These are phyloP conservation scores for Drosophila kohkoa DNA, from an alignment of 1,140 invertebrate genomes.

Conservation along the genomic window DNA sequence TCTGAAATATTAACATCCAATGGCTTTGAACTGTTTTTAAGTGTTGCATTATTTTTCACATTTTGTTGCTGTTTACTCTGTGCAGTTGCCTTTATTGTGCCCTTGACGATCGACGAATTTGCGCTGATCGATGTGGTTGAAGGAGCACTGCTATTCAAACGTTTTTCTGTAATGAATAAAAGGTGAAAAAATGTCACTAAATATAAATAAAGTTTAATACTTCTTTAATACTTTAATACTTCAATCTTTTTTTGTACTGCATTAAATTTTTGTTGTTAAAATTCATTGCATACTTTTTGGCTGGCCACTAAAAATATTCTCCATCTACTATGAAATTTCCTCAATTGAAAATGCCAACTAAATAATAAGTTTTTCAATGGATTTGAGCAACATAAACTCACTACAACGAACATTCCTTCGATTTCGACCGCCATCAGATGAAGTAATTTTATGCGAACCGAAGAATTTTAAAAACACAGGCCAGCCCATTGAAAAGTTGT, in stretches of 20 bases:
- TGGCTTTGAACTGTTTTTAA: conserved; percentile 43
- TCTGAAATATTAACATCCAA: conserved; percentile 46
- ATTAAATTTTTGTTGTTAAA: not conserved
- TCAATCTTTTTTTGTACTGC: no score
- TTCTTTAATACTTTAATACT: no score
- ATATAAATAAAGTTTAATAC: not conserved
- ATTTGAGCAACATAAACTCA: not conserved
- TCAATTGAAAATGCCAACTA: conserved; percentile 13
- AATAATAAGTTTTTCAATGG: not conserved
- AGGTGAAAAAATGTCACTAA: not conserved
- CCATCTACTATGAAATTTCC: not conserved
- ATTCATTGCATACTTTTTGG: not conserved
- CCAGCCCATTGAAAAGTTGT: not conserved
- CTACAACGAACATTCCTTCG: not conserved
- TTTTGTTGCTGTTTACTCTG: conserved; percentile 27
- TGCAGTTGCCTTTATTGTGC: conserved; percentile 1
- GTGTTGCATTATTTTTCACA: conserved; percentile 41
- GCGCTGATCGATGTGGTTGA: conserved; percentile 3
- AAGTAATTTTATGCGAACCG: not conserved
- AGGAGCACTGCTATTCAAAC: conserved; percentile 36
- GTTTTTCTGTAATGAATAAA: conserved; percentile 60
- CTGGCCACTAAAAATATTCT: not conserved
- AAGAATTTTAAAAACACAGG: conserved; percentile 9
- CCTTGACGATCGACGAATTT: conserved; percentile 3
- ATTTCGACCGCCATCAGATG: not conserved